phyloP scores from a whole-genome alignment of 2,797 vertebrate species.

The Anisognathus igniventris region DNA sequence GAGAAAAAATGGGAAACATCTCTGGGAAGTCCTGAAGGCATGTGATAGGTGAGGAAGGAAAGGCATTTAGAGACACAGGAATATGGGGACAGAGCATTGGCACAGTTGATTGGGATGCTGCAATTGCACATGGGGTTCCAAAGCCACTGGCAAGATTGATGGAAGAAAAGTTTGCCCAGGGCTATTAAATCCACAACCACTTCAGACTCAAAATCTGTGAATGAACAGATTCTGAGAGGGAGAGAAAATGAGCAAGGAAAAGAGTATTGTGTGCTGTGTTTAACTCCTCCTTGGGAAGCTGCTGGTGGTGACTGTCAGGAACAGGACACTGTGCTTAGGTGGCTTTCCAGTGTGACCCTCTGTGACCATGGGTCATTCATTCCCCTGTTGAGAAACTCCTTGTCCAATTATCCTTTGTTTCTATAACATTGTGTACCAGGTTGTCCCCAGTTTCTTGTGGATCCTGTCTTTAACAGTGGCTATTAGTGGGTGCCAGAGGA shows the following conservation, averaged over 20 bases:
- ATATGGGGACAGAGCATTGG: fast-evolving
- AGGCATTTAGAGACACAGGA: background rate
- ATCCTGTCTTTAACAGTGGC: background rate
- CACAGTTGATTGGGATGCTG: background rate
- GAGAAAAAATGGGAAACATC: background rate
- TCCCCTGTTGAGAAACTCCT: background rate
- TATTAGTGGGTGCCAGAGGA: background rate
- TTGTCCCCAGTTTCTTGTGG: background rate
- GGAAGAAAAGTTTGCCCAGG: background rate
- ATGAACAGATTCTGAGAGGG: background rate
- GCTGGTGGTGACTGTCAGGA: background rate
- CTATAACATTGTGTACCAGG: background rate
- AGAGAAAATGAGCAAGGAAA: background rate
- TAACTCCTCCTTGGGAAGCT: background rate
- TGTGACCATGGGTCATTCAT: background rate
- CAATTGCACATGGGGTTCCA: fast-evolving
- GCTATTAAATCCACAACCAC: background rate
- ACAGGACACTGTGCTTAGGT: background rate
- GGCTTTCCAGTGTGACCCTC: background rate
- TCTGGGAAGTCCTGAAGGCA: background rate
- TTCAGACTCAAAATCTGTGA: background rate
- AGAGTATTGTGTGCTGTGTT: background rate
- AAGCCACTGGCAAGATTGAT: background rate
- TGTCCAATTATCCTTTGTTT: background rate
- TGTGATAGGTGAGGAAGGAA: background rate